Conservation (phyloP, 2,797 vertebrate genomes). For the Helicolenus hilgendorfi region DNA sequence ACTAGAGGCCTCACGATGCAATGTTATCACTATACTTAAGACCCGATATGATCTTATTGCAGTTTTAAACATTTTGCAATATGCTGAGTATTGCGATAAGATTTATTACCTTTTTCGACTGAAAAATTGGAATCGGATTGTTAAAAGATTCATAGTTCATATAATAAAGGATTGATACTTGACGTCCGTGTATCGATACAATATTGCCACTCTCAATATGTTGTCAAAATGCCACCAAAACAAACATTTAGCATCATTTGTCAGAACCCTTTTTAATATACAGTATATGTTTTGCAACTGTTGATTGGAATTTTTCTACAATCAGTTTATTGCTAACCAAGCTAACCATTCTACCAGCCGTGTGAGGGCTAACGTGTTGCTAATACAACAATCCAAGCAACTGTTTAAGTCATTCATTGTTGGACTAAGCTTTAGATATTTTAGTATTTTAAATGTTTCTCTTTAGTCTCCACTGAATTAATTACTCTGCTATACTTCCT, state of each 20-base stretch:
- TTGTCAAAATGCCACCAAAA: background rate
- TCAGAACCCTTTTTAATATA: background rate
- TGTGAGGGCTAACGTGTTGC: background rate
- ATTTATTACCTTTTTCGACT: no score
- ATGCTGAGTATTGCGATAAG: no score
- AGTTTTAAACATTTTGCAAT: no score
- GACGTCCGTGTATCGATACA: background rate
- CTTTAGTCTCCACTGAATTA: background rate
- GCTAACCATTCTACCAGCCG: no score
- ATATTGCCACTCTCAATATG: background rate
- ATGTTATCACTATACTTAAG: no score
- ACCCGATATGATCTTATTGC: no score
- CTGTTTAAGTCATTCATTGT: background rate
- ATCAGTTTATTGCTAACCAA: background rate
- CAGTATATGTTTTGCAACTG: fast-evolving
- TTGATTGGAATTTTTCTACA: background rate
- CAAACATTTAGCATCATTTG: background rate
- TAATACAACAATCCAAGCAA: background rate
- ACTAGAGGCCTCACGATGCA: no score
- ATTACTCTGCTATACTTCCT: background rate
- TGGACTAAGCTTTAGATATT: background rate
- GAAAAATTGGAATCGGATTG: background rate
- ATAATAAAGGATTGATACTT: background rate
- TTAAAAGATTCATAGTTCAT: background rate
- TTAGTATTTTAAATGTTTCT: background rate